These are phyloP conservation scores for Muscidifurax raptorellus DNA, from an alignment of 1,140 invertebrate species.

Conservation along the genomic window DNA sequence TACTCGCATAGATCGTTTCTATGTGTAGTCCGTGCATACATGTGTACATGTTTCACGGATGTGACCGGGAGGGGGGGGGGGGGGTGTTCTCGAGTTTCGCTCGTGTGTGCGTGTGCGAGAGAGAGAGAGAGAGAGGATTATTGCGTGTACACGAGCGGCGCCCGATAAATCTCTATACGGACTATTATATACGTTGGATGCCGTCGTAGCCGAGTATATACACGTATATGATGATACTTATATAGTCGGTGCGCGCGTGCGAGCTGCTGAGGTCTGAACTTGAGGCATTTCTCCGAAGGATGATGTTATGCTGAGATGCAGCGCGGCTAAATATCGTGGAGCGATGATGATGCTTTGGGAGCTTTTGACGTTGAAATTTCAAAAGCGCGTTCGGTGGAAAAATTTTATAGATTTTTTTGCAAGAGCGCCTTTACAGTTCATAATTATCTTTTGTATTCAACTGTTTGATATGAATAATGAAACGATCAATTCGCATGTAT, in stretches of 20 bases:
- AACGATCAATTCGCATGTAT: no score
- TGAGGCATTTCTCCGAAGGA: neutral
- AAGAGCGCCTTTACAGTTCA: neutral
- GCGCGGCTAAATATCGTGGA: neutral
- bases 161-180: conserved; percentile 36
- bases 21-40: neutral
- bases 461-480: no score
- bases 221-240: neutral
- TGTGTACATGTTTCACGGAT: neutral
- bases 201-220: neutral
- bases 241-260: neutral
- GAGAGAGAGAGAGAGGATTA: neutral
- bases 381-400: no score
- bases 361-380: no score
- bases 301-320: no score
- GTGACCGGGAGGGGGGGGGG: neutral
- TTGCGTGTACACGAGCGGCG: conserved; percentile 26
- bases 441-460: no score
- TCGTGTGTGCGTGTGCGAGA: neutral
- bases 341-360: no score
- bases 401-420: neutral
- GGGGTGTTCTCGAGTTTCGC: neutral
- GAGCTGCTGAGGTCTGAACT: neutral
- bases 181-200: conserved; percentile 10
- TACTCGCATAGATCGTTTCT: neutral